Conservation (phyloP, 2,888 invertebrate genomes). For the Cephus nigrinus region DNA sequence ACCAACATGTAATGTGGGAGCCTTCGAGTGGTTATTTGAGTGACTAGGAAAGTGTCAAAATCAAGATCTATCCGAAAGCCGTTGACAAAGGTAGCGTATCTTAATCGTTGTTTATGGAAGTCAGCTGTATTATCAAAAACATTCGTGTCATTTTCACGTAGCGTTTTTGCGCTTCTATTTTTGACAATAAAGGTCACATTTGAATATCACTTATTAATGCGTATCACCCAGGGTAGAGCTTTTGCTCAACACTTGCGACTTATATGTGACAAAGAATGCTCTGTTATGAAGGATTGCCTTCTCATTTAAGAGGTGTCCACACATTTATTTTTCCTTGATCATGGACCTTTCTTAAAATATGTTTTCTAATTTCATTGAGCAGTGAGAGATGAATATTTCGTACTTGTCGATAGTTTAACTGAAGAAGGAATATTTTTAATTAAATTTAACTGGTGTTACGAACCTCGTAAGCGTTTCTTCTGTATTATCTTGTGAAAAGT, state of each 20-base stretch:
- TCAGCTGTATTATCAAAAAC: constrained; percentile 60
- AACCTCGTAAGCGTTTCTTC: background rate
- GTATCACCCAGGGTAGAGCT: background rate
- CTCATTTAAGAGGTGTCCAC: background rate
- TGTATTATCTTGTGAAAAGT: background rate
- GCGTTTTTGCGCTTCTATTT: constrained; percentile 39
- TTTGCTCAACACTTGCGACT: background rate
- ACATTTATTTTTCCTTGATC: background rate
- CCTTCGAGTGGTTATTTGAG: constrained; percentile 36
- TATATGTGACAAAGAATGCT: constrained; percentile 4
- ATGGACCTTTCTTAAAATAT: background rate
- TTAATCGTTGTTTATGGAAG: constrained; percentile 59
- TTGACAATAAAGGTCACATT: constrained; percentile 29
- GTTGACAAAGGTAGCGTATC: constrained; percentile 51
- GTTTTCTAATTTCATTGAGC: background rate
- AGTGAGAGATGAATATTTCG: background rate
- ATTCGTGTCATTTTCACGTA: constrained; percentile 27
- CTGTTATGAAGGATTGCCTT: background rate
- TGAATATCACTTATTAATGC: constrained; percentile 4
- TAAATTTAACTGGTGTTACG: background rate
- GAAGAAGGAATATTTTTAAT: background rate
- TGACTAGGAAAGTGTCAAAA: constrained; percentile 37
- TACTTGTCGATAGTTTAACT: background rate
- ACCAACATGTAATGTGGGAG: constrained; percentile 49
- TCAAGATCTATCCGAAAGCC: constrained; percentile 26